Percentiles rank a stretch among this genome's conserved stretches.
phyloP scores from a whole-genome alignment of 2,797 vertebrate genomes.

The Tokudaia muenninki region DNA sequence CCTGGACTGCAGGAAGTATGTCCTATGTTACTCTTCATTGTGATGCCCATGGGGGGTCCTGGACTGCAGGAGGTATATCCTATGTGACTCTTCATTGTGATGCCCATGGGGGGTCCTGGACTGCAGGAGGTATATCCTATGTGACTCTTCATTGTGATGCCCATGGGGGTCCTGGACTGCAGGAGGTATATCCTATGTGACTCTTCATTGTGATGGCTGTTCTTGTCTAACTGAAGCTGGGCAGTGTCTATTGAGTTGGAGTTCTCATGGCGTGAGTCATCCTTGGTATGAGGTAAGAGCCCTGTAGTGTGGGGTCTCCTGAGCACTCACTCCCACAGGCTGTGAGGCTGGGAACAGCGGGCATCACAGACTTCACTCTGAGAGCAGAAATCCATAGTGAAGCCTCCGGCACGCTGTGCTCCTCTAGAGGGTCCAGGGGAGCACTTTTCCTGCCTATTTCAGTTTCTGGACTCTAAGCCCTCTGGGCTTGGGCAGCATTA shows the following conservation, averaged over 20 bases:
- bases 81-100: too few species aligned
- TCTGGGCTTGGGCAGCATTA: too few species aligned
- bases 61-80: too few species aligned
- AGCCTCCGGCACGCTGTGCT: accelerated
- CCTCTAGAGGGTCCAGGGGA: accelerated
- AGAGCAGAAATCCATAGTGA: not conserved
- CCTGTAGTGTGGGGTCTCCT: not conserved
- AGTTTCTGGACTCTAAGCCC: not conserved
- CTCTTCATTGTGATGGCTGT: too few species aligned
- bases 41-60: too few species aligned
- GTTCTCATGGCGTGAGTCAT: not conserved
- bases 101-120: too few species aligned
- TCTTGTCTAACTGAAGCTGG: not conserved
- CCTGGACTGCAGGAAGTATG: too few species aligned
- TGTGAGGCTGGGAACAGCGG: too few species aligned
- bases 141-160: too few species aligned
- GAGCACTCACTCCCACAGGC: not conserved
- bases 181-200: accelerated
- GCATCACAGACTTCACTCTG: not conserved
- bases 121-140: accelerated
- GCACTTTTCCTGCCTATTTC: accelerated
- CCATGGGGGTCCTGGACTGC: too few species aligned
- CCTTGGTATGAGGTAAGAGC: not conserved
- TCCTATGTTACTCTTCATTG: too few species aligned
- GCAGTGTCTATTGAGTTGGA: not conserved